A percentile compares a stretch with the other conserved stretches of the same genome.
phyloP scores from a whole-genome alignment of 2,888 invertebrate genomes.

The Antheraea yamamai region DNA sequence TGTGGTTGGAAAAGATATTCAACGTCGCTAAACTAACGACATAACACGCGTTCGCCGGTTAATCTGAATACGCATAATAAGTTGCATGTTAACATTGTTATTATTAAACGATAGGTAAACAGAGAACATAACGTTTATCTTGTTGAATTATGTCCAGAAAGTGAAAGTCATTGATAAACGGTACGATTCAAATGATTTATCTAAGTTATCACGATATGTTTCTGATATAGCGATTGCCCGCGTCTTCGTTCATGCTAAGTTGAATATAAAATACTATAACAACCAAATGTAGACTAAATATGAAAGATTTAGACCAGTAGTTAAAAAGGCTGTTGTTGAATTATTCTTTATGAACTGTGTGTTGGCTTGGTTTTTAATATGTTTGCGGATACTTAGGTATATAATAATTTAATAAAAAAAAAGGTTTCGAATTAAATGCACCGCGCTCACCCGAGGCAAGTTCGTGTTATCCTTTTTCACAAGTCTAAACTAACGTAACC shows the following conservation, averaged over 20 bases:
- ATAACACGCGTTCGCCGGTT: background rate
- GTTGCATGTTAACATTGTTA: background rate
- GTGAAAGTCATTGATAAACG: background rate
- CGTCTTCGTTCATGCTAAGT: background rate
- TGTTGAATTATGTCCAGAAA: background rate
- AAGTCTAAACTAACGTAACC: too few species aligned
- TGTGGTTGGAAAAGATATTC: too few species aligned
- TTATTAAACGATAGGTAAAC: background rate
- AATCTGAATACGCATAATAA: background rate
- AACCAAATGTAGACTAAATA: too few species aligned
- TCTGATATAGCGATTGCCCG: background rate
- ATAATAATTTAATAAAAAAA: too few species aligned
- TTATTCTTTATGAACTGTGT: too few species aligned
- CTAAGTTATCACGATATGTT: background rate
- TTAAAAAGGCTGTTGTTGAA: too few species aligned
- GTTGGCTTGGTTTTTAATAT: too few species aligned
- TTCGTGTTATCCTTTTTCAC: too few species aligned
- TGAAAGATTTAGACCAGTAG: too few species aligned
- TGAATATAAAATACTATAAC: background rate
- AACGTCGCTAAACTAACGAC: background rate
- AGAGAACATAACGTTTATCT: background rate
- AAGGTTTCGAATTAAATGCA: too few species aligned
- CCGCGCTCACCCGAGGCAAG: too few species aligned
- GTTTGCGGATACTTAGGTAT: too few species aligned
- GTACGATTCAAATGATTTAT: conserved; percentile 1